These are phyloP conservation scores for Australoheros scitulus DNA, from an alignment of 2,113 vertebrate genomes.

Conservation along the genomic window DNA sequence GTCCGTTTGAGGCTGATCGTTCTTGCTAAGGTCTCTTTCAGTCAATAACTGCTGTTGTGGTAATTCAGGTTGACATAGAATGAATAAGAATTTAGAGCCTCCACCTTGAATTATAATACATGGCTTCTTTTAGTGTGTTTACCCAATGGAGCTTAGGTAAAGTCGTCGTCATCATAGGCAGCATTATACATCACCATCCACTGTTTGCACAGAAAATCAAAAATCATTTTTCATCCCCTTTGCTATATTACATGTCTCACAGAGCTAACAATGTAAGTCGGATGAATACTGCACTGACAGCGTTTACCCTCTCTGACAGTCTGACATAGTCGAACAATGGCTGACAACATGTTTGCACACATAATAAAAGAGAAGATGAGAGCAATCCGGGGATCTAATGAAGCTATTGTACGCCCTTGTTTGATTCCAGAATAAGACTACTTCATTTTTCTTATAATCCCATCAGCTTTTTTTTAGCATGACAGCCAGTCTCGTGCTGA, in stretches of 20 bases:
- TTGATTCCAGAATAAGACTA: background rate
- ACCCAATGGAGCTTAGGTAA: background rate
- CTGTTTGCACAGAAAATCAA: background rate
- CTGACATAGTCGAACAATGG: conserved; percentile 5
- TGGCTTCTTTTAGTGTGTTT: background rate
- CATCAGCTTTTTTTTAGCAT: background rate
- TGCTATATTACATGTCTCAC: background rate
- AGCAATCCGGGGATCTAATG: background rate
- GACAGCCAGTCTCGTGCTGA: background rate
- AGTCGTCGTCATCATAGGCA: background rate
- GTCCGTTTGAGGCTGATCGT: background rate
- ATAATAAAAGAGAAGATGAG: conserved; percentile 18
- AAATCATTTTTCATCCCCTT: background rate
- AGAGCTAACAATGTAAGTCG: background rate
- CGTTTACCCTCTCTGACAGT: background rate
- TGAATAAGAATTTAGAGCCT: background rate
- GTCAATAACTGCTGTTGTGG: background rate
- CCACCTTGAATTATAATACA: background rate
- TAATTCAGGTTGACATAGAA: background rate
- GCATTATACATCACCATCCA: background rate
- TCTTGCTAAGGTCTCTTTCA: background rate
- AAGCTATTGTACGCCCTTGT: background rate
- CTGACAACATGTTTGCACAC: conserved; percentile 20
- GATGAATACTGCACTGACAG: background rate
- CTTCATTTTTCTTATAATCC: background rate